Base-by-base conservation (phyloP, 2,888 invertebrate genomes). In the Torymus texanus region DNA sequence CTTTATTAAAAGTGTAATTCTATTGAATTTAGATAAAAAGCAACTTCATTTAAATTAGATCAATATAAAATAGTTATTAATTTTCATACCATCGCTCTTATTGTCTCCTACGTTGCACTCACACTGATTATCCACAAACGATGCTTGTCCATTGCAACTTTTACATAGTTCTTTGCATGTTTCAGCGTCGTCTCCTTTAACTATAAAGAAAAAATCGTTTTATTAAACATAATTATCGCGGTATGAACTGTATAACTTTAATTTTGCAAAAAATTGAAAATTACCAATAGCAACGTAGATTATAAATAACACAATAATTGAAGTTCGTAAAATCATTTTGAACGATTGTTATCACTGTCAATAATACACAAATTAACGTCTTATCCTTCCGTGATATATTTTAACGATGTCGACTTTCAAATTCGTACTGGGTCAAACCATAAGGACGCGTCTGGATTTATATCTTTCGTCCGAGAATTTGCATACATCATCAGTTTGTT, bases 101-200 rank as follows among this genome's bases (percentile, higher is more conserved):
- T 82, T 75, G 1, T 84, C 79, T 14, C 50, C 55, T 50, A 83
- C 71, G 14, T 82, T 79, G 78, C 87, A 87, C 63, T 84, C 82
- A 72, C 87, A 87, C 14, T 68, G 56, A n/a, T 59, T 81, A 3
- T 86, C 59, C 0, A 66, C 73, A 18, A 85, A 83, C 24, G 79
- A 72, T 53, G 83, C 83, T 13, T 62, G 61, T 58, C 84, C 85
- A 1, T 82, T 81, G 74, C 85, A 85, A 61, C 73, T 80, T 12
- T 68, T 55, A 66, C 87, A 87, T 5, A 86, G 73, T n/a, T 86
- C 79, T 5, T 11, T 70, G 71, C 87, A 87, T 0, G 73, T 83
- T 76, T 84, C 65, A 0, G 67, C 56, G 71, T 86, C 83, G 50
- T 79, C 65, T 61, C 83, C 68, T 14, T 59, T 55, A 16, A 66